Evolutionary conservation across 2,797 vertebrate genomes (phyloP).

Genomic region (Hyperoplus lanceolatus): DNA sequence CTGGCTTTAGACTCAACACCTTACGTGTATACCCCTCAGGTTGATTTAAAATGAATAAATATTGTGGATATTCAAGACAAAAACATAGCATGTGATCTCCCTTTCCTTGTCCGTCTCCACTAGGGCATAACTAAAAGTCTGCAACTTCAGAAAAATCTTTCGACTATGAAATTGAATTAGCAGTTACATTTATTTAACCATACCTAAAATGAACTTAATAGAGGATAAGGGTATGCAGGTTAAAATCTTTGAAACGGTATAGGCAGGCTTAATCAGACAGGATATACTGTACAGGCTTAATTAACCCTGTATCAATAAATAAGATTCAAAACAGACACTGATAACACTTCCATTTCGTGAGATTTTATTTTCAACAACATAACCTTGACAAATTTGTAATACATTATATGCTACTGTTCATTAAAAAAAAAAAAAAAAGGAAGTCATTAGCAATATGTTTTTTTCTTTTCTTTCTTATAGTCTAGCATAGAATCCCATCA

Average conservation of each 20-base stretch:
- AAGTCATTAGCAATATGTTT: slow-evolving; percentile 87
- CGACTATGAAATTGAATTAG: background rate
- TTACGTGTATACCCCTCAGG: too few species aligned
- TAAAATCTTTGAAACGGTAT: background rate
- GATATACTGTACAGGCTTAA: too few species aligned
- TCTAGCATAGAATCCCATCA: slow-evolving; percentile 88
- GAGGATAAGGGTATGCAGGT: background rate
- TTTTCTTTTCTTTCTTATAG: slow-evolving; percentile 82
- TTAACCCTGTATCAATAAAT: slow-evolving; percentile 11
- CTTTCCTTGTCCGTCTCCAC: too few species aligned
- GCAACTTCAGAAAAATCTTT: background rate
- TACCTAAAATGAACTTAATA: background rate
- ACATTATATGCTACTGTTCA: slow-evolving; percentile 90
- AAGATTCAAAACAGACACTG: slow-evolving; percentile 25
- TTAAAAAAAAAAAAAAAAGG: slow-evolving; percentile 83
- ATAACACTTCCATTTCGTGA: slow-evolving; percentile 80
- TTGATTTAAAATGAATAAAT: background rate
- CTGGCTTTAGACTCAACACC: too few species aligned
- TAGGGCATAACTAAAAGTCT: too few species aligned
- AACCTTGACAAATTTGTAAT: slow-evolving; percentile 88
- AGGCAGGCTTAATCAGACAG: background rate
- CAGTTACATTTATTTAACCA: background rate
- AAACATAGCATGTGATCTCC: too few species aligned
- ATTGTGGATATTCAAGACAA: background rate
- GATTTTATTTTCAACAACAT: slow-evolving; percentile 89